Percentiles rank a stretch among this genome's conserved stretches.
Conservation (phyloP, 2,797 vertebrate genomes). For the Eidolon dupreanum region DNA sequence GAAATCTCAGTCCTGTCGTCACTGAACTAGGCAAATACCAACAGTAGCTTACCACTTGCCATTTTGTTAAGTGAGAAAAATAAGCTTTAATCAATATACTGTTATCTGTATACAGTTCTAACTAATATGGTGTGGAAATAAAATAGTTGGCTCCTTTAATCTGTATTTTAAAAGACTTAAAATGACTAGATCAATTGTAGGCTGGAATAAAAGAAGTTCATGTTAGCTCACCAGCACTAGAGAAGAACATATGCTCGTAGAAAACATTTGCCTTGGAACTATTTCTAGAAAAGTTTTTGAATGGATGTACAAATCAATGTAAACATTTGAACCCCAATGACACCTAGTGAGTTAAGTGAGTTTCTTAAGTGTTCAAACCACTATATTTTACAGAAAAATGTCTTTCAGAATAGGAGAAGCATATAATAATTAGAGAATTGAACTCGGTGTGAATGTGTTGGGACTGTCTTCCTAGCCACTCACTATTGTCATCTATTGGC, state of each 20-base stretch:
- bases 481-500: neutral
- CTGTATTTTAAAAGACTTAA: neutral
- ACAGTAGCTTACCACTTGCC: neutral
- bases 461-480: neutral
- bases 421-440: neutral
- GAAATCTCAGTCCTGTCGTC: neutral
- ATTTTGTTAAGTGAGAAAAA: neutral
- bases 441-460: neutral
- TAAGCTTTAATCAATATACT: neutral
- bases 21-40: neutral
- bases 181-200: neutral
- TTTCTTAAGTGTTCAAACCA: neutral
- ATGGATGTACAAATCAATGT: neutral
- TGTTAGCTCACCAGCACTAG: neutral
- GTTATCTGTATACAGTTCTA: neutral
- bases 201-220: neutral
- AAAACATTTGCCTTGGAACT: neutral
- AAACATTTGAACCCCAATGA: neutral
- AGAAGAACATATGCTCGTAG: neutral
- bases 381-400: neutral
- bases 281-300: neutral
- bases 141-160: neutral
- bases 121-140: neutral
- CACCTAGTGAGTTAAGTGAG: neutral
- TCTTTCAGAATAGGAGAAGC: neutral